Percentiles rank a stretch among this genome's conserved stretches.
phyloP scores from a whole-genome alignment of 2,888 invertebrate species.

The Abscondita cerata region DNA sequence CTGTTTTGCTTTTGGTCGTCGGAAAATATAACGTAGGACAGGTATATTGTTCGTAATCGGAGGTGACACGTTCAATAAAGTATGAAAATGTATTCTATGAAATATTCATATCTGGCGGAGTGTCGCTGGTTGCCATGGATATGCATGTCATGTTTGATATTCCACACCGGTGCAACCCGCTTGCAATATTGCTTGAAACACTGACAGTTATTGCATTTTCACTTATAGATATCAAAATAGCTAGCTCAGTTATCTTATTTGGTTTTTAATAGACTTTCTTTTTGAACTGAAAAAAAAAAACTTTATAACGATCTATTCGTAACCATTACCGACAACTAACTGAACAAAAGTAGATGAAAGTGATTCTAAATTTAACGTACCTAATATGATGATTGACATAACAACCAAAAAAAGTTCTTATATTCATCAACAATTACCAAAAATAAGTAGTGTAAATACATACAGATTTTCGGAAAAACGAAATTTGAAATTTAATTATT shows the following conservation, averaged over 20 bases:
- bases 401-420: no score
- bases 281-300: no score
- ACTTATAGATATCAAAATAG: constrained; percentile 33
- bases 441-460: no score
- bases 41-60: constrained; percentile 61
- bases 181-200: constrained; percentile 43
- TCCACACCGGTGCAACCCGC: constrained; percentile 55
- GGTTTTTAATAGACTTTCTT: constrained; percentile 25
- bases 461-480: no score
- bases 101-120: constrained; percentile 60
- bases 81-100: constrained; percentile 62
- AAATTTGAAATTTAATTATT: no score
- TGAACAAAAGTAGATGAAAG: no score
- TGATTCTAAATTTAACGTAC: no score
- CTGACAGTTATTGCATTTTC: constrained; percentile 60
- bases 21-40: constrained; percentile 47
- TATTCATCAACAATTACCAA: no score
- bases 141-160: constrained; percentile 59
- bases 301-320: no score
- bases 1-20: constrained; percentile 28
- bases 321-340: no score
- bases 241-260: constrained; percentile 15
- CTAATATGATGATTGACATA: no score
- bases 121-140: constrained; percentile 57
- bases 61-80: constrained; percentile 62